These are phyloP conservation scores for Limenitis camilla DNA, from an alignment of 2,888 invertebrate species.

Conservation along the genomic window DNA sequence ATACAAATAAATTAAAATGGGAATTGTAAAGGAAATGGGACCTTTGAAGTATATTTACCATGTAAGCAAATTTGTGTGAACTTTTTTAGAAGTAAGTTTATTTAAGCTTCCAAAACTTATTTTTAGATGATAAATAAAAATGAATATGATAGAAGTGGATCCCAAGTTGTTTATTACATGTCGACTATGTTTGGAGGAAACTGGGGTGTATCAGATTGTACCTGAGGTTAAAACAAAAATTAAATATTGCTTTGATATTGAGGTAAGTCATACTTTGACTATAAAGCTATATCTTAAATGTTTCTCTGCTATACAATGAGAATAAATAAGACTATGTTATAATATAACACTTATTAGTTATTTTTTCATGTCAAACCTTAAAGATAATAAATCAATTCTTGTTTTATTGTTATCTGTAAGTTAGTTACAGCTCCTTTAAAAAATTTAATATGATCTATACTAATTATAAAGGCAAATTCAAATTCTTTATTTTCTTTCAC, in stretches of 20 bases:
- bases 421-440: too few species aligned
- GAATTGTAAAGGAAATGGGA: too few species aligned
- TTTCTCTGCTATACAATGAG: too few species aligned
- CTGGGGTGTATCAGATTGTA: constrained; percentile 57
- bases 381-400: neutral
- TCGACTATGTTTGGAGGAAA: constrained; percentile 55
- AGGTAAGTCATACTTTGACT: too few species aligned
- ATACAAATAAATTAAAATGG: too few species aligned
- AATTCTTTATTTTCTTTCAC: too few species aligned
- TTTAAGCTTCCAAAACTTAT: neutral
- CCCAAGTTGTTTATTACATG: constrained; percentile 56
- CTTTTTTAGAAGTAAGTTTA: neutral
- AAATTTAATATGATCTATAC: too few species aligned
- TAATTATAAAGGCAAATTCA: too few species aligned
- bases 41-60: too few species aligned
- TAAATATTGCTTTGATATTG: constrained; percentile 57
- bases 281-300: too few species aligned
- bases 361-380: neutral
- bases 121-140: constrained; percentile 22
- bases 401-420: too few species aligned
- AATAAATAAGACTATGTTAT: neutral
- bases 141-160: constrained; percentile 51
- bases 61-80: neutral
- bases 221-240: constrained; percentile 53
- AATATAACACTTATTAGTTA: neutral